Evolutionary conservation across 2,888 invertebrate species (phyloP), one percentile per base, ranked within the genome.

Genomic region (Geophilus truncorum): DNA sequence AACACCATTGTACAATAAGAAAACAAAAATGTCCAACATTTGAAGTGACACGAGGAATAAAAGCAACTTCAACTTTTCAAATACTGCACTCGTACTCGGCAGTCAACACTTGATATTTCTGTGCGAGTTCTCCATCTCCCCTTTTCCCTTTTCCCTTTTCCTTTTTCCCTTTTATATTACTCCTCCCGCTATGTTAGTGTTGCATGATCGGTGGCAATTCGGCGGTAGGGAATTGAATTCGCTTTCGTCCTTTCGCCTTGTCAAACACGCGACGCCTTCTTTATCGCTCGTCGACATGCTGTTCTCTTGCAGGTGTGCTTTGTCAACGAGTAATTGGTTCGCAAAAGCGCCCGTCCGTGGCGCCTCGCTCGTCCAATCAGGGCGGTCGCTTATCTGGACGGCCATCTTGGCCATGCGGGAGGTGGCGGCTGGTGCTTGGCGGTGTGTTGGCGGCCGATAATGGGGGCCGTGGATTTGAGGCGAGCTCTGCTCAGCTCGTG

Each of bases 261-360:
- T 62, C 62, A 62, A 62, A 77, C 77, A 36, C 77, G 77, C 36
- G 77, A 32, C 34, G 32, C 36, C 77, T 77, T 32, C 36, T 36
- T 77, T 77, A 77, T 77, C 77, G 36, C 34, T 36, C 34, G 77
- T 36, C 77, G 77, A 77, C 77, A 77, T 77, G 77, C 77, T 77
- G 77, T 77, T 77, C 77, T 36, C 77, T 77, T 77, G 77, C 32
- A 77, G 77, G 77, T 77, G 77, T 34, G 77, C 77, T 77, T 77
- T 77, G 77, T 77, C 77, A 77, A 36, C 77, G 32, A 32, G 77
- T 77, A 77, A 77, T 77, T 77, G 77, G 77, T 77, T 77, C 36
- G 77, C 77, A 77, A 36, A 77, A 36, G 77, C 32, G 32, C 34
- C 34, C 77, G 77, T 77, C 36, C 34, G 34, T 36, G 77, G 77